These are phyloP conservation scores for Cichladusa arquata DNA, from an alignment of 2,113 vertebrate species.

Conservation along the genomic window DNA sequence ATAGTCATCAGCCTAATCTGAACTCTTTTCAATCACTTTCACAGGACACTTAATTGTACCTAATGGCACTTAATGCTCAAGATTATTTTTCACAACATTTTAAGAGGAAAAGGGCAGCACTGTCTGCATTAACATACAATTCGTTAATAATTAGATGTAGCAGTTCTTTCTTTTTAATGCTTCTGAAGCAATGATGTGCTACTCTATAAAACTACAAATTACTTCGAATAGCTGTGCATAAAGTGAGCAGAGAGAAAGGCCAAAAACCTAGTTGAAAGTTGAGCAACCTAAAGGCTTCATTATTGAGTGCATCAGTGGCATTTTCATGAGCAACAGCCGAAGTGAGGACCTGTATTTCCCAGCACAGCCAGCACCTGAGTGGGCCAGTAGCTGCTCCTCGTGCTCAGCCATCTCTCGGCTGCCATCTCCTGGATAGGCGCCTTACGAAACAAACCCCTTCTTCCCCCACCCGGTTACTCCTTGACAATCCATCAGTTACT, in stretches of 20 bases:
- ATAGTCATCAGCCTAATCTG: not conserved
- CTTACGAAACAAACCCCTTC: not conserved
- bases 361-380: not conserved
- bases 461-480: fast-evolving
- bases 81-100: not conserved
- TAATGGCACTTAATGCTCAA: not conserved
- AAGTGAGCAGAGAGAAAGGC: not conserved
- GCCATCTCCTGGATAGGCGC: slow-evolving; percentile 40
- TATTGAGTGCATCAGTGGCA: not conserved
- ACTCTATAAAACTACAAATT: not conserved
- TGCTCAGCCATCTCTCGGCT: not conserved
- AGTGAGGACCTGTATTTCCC: fast-evolving
- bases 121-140: not conserved
- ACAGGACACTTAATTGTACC: not conserved
- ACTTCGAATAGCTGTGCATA: not conserved
- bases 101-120: not conserved
- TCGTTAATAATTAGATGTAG: not conserved
- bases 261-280: not conserved
- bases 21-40: not conserved
- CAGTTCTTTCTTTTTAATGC: not conserved
- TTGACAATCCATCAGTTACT: not conserved
- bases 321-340: fast-evolving
- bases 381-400: fast-evolving
- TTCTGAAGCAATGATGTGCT: not conserved
- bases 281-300: not conserved